Evolutionary conservation across 2,797 vertebrate genomes (phyloP).

Genomic region (Danio tinwini): DNA sequence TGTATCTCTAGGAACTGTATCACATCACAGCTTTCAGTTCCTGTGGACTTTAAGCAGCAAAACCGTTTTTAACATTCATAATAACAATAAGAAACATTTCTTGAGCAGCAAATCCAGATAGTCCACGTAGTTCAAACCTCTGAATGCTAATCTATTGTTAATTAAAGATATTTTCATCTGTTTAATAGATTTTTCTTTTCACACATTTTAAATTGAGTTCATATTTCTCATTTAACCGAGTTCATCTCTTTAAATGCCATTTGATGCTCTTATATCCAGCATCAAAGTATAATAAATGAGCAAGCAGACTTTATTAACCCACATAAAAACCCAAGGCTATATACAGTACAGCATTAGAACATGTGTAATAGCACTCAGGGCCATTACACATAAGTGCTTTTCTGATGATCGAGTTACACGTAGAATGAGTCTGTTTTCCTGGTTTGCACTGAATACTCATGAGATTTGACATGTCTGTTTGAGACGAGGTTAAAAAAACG

Average conservation of each 20-base stretch:
- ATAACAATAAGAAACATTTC: background rate
- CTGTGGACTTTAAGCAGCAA: background rate
- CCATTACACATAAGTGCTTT: slow-evolving; percentile 18
- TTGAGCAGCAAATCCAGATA: background rate
- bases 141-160: background rate
- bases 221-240: background rate
- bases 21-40: too few relatives aligned
- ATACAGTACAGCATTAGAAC: background rate
- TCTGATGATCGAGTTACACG: slow-evolving; percentile 22
- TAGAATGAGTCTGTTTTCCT: slow-evolving; percentile 21
- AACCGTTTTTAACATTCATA: background rate
- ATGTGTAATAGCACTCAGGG: slow-evolving; percentile 11
- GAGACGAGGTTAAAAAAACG: slow-evolving; percentile 23
- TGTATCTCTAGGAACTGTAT: too few relatives aligned
- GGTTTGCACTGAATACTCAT: slow-evolving; percentile 23
- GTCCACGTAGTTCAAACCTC: background rate
- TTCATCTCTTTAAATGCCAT: slow-evolving; percentile 17
- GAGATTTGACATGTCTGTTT: slow-evolving; percentile 35
- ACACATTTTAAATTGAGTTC: background rate
- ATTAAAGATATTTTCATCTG: background rate
- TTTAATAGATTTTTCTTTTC: background rate
- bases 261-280: slow-evolving; percentile 15
- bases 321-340: slow-evolving; percentile 6
- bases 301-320: slow-evolving; percentile 1
- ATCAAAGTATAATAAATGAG: slow-evolving; percentile 17